Percentiles rank a stretch among this genome's conserved stretches.
phyloP scores from a whole-genome alignment of 53 echinoderm and acorn worm species.

The Pentamera pediparva region DNA sequence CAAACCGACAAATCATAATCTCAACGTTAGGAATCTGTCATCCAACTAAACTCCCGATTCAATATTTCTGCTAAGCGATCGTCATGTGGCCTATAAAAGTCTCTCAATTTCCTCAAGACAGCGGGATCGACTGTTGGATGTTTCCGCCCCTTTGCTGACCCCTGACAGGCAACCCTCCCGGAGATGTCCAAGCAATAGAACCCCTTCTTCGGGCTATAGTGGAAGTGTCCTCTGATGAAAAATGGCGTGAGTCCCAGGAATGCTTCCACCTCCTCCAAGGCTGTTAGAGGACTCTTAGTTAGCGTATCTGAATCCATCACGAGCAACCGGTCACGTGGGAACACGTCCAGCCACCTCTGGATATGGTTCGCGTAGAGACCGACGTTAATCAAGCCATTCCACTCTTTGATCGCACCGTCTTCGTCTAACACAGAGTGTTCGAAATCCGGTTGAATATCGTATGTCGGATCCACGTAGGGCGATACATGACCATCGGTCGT shows the following conservation, averaged over 20 bases:
- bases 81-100: slow-evolving; percentile 19
- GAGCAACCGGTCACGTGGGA: slow-evolving; percentile 17
- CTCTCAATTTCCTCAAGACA: slow-evolving; percentile 3
- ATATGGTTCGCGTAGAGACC: slow-evolving; percentile 27
- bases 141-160: slow-evolving; percentile 9
- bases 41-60: slow-evolving; percentile 5
- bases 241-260: slow-evolving; percentile 17
- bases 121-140: slow-evolving; percentile 21
- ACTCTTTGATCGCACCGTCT: slow-evolving; percentile 3
- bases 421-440: slow-evolving; percentile 5
- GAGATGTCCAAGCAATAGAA: slow-evolving; percentile 17
- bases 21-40: too few relatives aligned
- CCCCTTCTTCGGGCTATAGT: slow-evolving; percentile 8
- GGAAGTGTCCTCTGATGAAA: slow-evolving; percentile 9
- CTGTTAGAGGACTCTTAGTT: neutral
- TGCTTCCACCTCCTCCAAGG: neutral
- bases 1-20: too few relatives aligned
- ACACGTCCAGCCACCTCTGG: neutral
- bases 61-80: neutral
- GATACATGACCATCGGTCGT: neutral
- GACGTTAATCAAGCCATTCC: slow-evolving; percentile 23
- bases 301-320: slow-evolving; percentile 11
- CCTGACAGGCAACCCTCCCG: slow-evolving; percentile 3
- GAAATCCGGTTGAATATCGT: slow-evolving; percentile 17
- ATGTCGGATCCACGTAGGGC: slow-evolving; percentile 20